These are phyloP conservation scores for Galerucella nymphaeae DNA, from an alignment of 2,888 invertebrate species.

Conservation along the genomic window DNA sequence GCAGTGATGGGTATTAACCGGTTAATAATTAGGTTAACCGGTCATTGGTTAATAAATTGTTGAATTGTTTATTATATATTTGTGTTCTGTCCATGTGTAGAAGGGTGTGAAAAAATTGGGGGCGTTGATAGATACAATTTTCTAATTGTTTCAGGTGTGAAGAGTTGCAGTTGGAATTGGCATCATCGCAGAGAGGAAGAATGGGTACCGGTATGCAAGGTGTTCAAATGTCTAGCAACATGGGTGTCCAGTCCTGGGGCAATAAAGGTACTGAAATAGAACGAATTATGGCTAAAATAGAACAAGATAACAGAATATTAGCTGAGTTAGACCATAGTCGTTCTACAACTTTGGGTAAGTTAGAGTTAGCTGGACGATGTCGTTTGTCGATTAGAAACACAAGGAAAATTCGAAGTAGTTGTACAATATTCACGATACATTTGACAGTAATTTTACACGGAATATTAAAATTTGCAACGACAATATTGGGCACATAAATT, in stretches of 20 bases:
- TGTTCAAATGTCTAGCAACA: slow-evolving; percentile 59
- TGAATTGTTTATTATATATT: too few species aligned
- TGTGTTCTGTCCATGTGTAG: too few species aligned
- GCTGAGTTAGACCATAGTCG: slow-evolving; percentile 90
- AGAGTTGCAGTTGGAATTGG: slow-evolving; percentile 88
- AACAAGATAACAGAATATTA: slow-evolving; percentile 88
- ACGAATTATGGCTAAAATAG: slow-evolving; percentile 94
- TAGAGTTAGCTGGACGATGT: slow-evolving; percentile 39
- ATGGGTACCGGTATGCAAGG: slow-evolving; percentile 50
- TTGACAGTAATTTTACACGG: too few species aligned
- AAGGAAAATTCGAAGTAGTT: slow-evolving; percentile 1
- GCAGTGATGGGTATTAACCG: too few species aligned
- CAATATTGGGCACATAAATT: too few species aligned
- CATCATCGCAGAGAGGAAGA: slow-evolving; percentile 66
- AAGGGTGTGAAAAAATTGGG: too few species aligned
- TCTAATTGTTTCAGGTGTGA: slow-evolving; percentile 71
- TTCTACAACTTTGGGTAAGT: slow-evolving; percentile 74
- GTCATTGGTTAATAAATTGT: too few species aligned
- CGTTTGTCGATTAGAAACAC: slow-evolving; percentile 26
- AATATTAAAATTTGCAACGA: too few species aligned
- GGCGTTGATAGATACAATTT: too few species aligned
- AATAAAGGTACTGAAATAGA: slow-evolving; percentile 81
- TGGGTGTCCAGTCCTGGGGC: slow-evolving; percentile 65
- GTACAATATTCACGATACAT: not conserved
- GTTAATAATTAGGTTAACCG: too few species aligned